These are phyloP conservation scores for Lycopodina hypogea DNA, from an alignment of 37 sponge, comb jelly and placozoan species.

Conservation along the genomic window DNA sequence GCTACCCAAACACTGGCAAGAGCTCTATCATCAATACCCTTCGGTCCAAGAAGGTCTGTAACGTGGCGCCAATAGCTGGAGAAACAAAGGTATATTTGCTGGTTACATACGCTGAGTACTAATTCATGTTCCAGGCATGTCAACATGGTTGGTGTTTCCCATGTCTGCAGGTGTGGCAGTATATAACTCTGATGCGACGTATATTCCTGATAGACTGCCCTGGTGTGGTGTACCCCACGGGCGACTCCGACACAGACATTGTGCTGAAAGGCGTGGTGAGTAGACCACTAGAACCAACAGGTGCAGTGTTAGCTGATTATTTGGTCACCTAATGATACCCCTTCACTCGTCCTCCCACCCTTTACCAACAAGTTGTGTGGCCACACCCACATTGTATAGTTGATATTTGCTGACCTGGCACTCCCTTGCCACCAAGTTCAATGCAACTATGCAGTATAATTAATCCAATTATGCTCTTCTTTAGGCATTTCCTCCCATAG, in stretches of 20 bases:
- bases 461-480: too few species aligned
- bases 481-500: too few species aligned
- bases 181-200: slow-evolving; percentile 88
- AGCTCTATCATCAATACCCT: slow-evolving; percentile 98
- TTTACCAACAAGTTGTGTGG: too few species aligned
- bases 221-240: slow-evolving; percentile 94
- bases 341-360: too few species aligned
- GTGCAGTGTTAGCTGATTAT: too few species aligned
- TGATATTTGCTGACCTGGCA: too few species aligned
- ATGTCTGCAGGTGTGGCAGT: slow-evolving; percentile 92
- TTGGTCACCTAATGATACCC: too few species aligned
- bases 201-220: slow-evolving; percentile 99
- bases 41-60: slow-evolving; percentile 91
- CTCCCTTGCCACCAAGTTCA: too few species aligned
- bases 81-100: slow-evolving; percentile 87
- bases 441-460: too few species aligned
- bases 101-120: neutral
- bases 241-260: slow-evolving; percentile 91
- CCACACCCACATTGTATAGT: too few species aligned
- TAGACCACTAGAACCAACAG: too few species aligned
- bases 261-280: slow-evolving; percentile 96
- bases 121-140: slow-evolving; percentile 8
- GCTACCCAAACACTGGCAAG: slow-evolving; percentile 98
- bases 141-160: neutral
- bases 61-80: slow-evolving; percentile 96